Percentiles rank a stretch among this genome's conserved stretches.
Evolutionary conservation across 1,140 invertebrate genomes (phyloP).

Genomic region (Chionoecetes opilio): DNA sequence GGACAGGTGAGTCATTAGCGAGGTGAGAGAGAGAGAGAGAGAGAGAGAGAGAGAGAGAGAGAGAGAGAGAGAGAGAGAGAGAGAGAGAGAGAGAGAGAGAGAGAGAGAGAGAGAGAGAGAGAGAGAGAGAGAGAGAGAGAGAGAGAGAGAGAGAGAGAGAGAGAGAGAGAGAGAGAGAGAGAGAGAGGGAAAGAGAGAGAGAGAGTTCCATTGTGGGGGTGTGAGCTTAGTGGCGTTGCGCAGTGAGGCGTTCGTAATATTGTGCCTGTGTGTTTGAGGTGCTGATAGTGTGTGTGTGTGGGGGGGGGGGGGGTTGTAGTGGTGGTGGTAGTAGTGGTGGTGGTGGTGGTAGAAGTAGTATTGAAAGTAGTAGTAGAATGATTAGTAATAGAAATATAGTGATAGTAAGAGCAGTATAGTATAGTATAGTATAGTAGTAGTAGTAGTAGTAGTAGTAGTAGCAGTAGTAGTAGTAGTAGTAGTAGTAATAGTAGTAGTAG

Average conservation of each 20-base stretch:
- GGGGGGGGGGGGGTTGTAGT: not conserved
- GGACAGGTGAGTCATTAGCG: constrained; percentile 17
- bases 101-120: constrained; percentile 6
- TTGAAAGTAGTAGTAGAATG: not conserved
- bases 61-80: constrained; percentile 7
- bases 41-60: constrained; percentile 16
- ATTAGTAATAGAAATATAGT: not conserved
- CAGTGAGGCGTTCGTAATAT: not conserved
- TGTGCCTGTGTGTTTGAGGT: not conserved
- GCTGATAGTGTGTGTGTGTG: not conserved
- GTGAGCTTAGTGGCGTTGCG: not conserved
- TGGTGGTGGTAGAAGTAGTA: not conserved
- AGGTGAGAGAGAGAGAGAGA: not conserved
- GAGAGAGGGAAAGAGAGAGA: too few relatives aligned
- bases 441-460: not conserved
- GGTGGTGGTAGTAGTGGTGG: not conserved
- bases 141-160: constrained; percentile 17
- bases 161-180: constrained; percentile 7
- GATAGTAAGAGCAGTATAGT: not conserved
- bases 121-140: constrained; percentile 16
- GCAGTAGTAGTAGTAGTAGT: constrained; percentile 4
- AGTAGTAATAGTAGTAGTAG: not conserved
- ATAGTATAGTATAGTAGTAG: not conserved
- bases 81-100: constrained; percentile 16
- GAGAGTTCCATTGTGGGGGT: not conserved